A percentile compares a stretch with the other conserved stretches of the same genome.
These are phyloP conservation scores for Phaethornis superciliosus DNA, from an alignment of 2,113 vertebrate genomes.

Conservation along the genomic window DNA sequence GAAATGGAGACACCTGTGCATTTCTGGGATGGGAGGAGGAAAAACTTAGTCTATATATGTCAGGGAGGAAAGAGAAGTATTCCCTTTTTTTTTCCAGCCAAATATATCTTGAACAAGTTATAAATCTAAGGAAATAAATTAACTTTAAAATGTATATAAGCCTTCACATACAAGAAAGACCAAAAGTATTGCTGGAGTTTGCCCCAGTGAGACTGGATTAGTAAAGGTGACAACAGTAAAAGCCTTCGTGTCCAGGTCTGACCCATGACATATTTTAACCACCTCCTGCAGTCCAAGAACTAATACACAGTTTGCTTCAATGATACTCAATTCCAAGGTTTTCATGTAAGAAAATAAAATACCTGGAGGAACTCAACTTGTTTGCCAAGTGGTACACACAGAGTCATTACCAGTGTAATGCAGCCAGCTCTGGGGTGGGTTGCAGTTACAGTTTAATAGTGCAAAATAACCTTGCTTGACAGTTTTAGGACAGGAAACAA, in stretches of 20 bases:
- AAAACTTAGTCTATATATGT: not conserved
- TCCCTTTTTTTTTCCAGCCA: not conserved
- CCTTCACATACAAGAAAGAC: not conserved
- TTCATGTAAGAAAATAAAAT: not conserved
- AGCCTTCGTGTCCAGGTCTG: not conserved
- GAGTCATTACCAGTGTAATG: not conserved
- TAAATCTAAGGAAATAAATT: not conserved
- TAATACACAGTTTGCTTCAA: not conserved
- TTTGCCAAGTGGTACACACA: not conserved
- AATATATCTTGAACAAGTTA: not conserved
- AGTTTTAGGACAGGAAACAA: slow-evolving; percentile 36
- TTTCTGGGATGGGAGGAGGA: not conserved
- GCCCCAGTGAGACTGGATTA: not conserved
- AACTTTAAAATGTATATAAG: not conserved
- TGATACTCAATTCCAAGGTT: not conserved
- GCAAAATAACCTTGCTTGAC: slow-evolving; percentile 26
- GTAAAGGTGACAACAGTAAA: not conserved
- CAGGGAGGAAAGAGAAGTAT: not conserved
- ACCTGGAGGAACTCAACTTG: not conserved
- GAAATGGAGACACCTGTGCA: not conserved
- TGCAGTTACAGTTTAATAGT: not conserved
- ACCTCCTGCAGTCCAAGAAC: not conserved
- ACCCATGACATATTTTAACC: not conserved
- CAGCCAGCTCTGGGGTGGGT: fast-evolving
- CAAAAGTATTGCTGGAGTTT: not conserved